A percentile compares a stretch with the other conserved stretches of the same genome.
Conservation (phyloP, 1,140 invertebrate species). For the Zaprionus africanus region DNA sequence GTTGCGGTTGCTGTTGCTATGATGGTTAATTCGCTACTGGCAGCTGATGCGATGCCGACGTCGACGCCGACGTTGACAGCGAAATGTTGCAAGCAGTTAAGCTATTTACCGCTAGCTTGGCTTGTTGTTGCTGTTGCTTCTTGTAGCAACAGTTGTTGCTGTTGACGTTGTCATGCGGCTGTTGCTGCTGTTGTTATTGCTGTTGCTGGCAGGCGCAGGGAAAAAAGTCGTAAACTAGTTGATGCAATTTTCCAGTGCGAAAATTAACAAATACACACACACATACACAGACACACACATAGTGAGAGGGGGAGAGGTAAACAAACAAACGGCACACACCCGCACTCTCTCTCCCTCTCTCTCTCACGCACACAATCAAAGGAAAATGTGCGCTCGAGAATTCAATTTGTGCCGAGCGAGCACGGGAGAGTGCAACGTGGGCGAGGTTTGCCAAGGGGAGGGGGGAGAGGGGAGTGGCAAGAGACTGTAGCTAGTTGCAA, state of each 20-base stretch:
- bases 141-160: background rate
- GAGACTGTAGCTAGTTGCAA: background rate
- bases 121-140: background rate
- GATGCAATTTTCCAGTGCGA: conserved; percentile 79
- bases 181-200: conserved; percentile 21
- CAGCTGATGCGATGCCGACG: too few relatives aligned
- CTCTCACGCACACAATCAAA: conserved; percentile 43
- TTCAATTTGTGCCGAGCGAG: conserved; percentile 70
- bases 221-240: conserved; percentile 57
- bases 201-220: conserved; percentile 13
- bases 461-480: conserved; percentile 10
- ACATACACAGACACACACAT: conserved; percentile 39
- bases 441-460: background rate
- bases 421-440: conserved; percentile 26
- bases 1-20: background rate
- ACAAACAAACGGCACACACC: conserved; percentile 24
- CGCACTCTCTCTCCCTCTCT: conserved; percentile 57
- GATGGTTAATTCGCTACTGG: background rate
- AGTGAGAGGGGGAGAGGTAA: conserved; percentile 20
- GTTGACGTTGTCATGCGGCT: conserved; percentile 26
- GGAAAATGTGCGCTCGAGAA: conserved; percentile 70
- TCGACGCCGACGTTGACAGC: background rate
- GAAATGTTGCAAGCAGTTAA: conserved; percentile 2
- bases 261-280: conserved; percentile 73
- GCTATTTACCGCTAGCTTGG: conserved; percentile 16